Evolutionary conservation across 1,140 invertebrate genomes (phyloP), one percentile per base, ranked within the genome.

Genomic region (Anoplophora glabripennis): DNA sequence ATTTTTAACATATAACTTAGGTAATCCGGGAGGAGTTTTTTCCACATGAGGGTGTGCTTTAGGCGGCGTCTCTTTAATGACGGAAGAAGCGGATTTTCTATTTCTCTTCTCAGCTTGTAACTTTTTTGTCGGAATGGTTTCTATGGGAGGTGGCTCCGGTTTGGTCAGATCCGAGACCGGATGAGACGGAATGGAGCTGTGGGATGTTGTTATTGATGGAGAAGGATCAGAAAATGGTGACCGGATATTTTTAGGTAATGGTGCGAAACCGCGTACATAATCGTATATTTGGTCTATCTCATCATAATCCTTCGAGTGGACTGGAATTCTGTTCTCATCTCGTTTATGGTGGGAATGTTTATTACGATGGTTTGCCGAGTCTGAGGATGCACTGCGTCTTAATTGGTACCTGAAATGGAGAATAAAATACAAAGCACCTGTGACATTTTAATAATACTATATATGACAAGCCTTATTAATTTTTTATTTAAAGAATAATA

Each of bases 261-360:
- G 92, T 10, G 90, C 90, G 68, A 95, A 90, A 0, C 94, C 94
- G 44, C 94, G 80, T 0, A 98, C 93, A 73, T 96, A 97, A 72
- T 94, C 92, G 75, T 98, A 98, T 57, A 98, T 94, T 76, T 96
- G 92, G 79, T 98, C 94, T 64, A 96, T 95, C 77, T 98, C 94
- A 67, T 96, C 92, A 77, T 96, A 95, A 65, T 96, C 91, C 70
- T 92, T 89, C 8, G 85, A 82, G 53, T 85, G 83, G 10, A 82
- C 78, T 4, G 78, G 79, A 11, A 81, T 72, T 5, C 79, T 68
- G 41, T 82, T 78, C 60, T 81, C 78, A 52, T 81, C 78, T 55
- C 77, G 68, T 49, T 79, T 77, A 53, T 75, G 74, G 65, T 66
- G 68, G 72, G 70, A 69, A 71, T 72, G 71, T 67, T 66, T 75